Evolutionary conservation across 2,113 vertebrate genomes (phyloP), one percentile per base, ranked within the genome.

Genomic region (Rhinolophus sinicus): DNA sequence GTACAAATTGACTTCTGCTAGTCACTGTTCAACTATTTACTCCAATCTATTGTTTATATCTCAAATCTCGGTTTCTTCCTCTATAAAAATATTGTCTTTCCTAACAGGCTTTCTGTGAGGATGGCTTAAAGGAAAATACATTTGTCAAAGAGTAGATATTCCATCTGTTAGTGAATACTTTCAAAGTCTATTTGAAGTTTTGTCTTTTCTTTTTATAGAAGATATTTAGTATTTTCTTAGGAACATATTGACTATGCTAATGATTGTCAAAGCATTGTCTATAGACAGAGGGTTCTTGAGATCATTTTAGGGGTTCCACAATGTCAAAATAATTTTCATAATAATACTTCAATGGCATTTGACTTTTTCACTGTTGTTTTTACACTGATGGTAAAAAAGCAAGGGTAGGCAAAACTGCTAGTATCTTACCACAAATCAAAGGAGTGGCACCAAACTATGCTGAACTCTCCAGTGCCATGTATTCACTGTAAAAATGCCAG

Each of bases 141-240:
- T 40, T 64, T 77, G 44, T 26, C 33, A 91, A 5, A 56, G 0
- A 78, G 50, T 21, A 93, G 22, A 80, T 78, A 83, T 58, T 87
- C n/a, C 18, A 90, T 69, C 24, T 73, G 5, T 72, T 64, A 78
- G n/a, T 67, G 16, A 87, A 78, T 44, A 93, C 6, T 64, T 30
- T 52, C 67, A 90, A 97, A 90, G 30, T 8, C 64, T 76, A 52
- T 10, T 76, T 90, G 12, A 96, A 89, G n/a, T 35, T 85, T 69
- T 77, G 35, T 84, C 44, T 28, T n/a, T 78, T 47, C 40, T 76
- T 93, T 14, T 78, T 93, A 73, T 2, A 84, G 14, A 56, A 90
- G 18, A 11, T 58, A 93, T 72, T 90, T 78, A 35, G 38, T 77
- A 88, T 47, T 88, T 58, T 76, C 52, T 86, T 82, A 91, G 35